Conservation (phyloP, 2,113 vertebrate species). For the Megaleporinus macrocephalus region DNA sequence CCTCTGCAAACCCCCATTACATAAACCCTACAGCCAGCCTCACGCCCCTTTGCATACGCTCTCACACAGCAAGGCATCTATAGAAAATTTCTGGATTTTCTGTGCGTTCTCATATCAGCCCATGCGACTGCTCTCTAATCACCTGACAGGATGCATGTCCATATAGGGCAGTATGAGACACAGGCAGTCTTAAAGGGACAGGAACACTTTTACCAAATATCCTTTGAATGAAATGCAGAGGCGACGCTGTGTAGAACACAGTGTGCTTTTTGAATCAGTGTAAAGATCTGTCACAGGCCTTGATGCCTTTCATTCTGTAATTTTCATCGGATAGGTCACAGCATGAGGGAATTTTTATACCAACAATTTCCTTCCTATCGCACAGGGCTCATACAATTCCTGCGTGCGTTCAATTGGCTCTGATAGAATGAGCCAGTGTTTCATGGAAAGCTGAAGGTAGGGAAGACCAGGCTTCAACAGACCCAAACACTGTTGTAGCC, state of each 20-base stretch:
- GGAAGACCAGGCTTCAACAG: background rate
- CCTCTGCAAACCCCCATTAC: constrained; percentile 63
- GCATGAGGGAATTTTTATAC: background rate
- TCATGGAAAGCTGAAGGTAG: background rate
- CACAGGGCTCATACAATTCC: constrained; percentile 6
- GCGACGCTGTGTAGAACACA: constrained; percentile 50
- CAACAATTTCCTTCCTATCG: background rate
- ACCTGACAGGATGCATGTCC: constrained; percentile 80
- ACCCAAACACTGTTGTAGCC: constrained; percentile 15
- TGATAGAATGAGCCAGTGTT: background rate
- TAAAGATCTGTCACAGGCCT: constrained; percentile 23
- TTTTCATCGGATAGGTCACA: background rate
- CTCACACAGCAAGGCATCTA: constrained; percentile 61
- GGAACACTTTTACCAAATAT: constrained; percentile 47
- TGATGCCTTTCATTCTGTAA: background rate
- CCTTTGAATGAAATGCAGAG: constrained; percentile 61
- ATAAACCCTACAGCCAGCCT: constrained; percentile 69
- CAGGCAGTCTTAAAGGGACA: constrained; percentile 78
- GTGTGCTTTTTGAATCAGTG: constrained; percentile 11
- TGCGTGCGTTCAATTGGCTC: background rate
- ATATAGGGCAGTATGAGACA: constrained; percentile 77
- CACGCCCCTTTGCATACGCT: constrained; percentile 57
- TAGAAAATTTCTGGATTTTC: constrained; percentile 77
- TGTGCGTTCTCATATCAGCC: constrained; percentile 75
- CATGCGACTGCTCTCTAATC: constrained; percentile 73